Conservation (phyloP, 2,797 vertebrate species). For the Acanthiza pusilla region DNA sequence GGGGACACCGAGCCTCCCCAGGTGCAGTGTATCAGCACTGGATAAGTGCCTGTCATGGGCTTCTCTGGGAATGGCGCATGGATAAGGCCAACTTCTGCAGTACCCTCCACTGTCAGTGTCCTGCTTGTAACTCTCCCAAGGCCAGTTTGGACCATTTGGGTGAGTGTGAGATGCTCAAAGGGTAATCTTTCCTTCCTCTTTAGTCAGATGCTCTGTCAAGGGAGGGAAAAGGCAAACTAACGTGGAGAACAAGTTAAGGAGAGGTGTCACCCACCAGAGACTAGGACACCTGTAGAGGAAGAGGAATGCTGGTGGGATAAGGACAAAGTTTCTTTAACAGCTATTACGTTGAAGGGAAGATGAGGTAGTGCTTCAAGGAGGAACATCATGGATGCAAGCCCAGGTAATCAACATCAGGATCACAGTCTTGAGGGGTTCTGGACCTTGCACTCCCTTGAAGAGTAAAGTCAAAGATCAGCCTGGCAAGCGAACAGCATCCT, state of each 20-base stretch:
- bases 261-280: neutral
- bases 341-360: neutral
- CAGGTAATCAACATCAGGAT: neutral
- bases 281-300: neutral
- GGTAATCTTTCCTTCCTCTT: neutral
- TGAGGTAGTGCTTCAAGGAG: neutral
- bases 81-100: neutral
- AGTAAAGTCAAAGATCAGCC: neutral
- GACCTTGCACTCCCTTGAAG: neutral
- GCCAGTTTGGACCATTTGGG: neutral
- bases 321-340: neutral
- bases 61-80: neutral
- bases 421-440: neutral
- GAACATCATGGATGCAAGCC: neutral
- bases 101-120: neutral
- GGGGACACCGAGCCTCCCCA: accelerated
- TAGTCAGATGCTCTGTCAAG: neutral
- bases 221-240: neutral
- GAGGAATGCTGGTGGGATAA: neutral
- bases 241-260: neutral
- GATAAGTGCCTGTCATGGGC: neutral
- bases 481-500: neutral
- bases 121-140: neutral
- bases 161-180: neutral
- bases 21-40: neutral